Conservation (phyloP, 64 coral and sea anemone species). For the Montipora capricornis region DNA sequence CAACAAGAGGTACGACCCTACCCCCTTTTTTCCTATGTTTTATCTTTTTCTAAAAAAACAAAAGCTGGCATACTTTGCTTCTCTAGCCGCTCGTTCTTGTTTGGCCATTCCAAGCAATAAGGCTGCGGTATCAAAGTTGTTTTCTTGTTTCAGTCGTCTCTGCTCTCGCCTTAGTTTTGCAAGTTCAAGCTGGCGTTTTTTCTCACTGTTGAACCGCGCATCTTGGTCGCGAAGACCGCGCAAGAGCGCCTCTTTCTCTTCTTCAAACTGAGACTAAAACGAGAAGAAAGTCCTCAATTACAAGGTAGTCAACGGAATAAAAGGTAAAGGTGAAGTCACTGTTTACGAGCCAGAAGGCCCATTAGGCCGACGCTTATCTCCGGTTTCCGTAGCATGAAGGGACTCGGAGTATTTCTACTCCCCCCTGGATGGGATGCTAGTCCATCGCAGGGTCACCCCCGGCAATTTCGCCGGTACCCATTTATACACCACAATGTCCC, state of each 20-base stretch:
- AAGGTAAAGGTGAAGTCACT: too few species aligned
- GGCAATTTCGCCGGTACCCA: too few species aligned
- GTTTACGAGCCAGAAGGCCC: too few species aligned
- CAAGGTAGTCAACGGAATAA: too few species aligned
- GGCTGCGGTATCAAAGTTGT: conserved; percentile 95
- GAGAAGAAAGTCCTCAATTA: background rate
- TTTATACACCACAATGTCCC: too few species aligned
- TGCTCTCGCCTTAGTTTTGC: conserved; percentile 91
- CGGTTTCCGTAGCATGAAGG: too few species aligned
- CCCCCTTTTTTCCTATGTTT: background rate
- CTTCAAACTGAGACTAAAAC: conserved; percentile 89
- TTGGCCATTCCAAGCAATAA: conserved; percentile 91
- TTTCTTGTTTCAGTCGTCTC: conserved; percentile 82
- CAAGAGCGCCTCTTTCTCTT: conserved; percentile 93
- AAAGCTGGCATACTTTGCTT: conserved; percentile 76
- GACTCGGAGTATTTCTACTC: too few species aligned
- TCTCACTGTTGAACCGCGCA: conserved; percentile 82
- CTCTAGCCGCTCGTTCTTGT: conserved; percentile 70
- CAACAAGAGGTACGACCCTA: too few species aligned
- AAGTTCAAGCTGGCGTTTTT: conserved; percentile 83
- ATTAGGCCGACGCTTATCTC: too few species aligned
- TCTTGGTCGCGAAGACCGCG: conserved; percentile 86
- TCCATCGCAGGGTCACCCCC: too few species aligned
- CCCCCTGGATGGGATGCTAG: too few species aligned
- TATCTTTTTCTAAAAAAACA: too few species aligned